Conservation (phyloP, 1,140 invertebrate genomes). For the Teleopsis dalmanni region DNA sequence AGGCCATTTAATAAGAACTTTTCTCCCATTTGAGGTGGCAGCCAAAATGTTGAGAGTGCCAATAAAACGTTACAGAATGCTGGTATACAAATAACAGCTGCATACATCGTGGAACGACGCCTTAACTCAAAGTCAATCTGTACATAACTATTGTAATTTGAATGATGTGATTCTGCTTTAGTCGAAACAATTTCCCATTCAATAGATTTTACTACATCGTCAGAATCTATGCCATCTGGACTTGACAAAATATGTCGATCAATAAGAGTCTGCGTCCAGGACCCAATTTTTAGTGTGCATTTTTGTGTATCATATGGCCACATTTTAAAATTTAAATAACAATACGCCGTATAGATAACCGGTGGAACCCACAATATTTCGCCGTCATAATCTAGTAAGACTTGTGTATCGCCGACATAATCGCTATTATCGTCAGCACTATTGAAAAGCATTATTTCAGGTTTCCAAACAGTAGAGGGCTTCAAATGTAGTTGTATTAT, state of each 20-base stretch:
- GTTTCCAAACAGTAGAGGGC: conserved; percentile 60
- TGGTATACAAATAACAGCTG: conserved; percentile 54
- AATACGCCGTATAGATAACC: conserved; percentile 57
- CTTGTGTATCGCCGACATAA: conserved; percentile 54
- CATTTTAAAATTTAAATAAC: conserved; percentile 56
- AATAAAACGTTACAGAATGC: conserved; percentile 56
- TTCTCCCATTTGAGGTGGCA: conserved; percentile 58
- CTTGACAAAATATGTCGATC: conserved; percentile 16
- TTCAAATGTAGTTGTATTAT: conserved; percentile 50
- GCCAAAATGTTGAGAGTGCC: conserved; percentile 55
- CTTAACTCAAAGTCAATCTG: conserved; percentile 48
- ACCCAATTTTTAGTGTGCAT: conserved; percentile 59
- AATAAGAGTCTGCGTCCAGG: conserved; percentile 54
- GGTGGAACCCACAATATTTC: conserved; percentile 62
- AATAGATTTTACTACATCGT: conserved; percentile 43
- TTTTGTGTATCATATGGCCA: conserved; percentile 68
- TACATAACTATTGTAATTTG: conserved; percentile 27
- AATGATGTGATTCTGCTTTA: conserved; percentile 37
- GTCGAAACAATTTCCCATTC: conserved; percentile 54
- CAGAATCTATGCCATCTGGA: conserved; percentile 13
- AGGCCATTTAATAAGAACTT: conserved; percentile 56
- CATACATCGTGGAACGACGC: conserved; percentile 57
- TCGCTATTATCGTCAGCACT: conserved; percentile 52
- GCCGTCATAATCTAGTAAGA: conserved; percentile 52
- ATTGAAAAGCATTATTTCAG: conserved; percentile 59